Conservation (phyloP, 2,888 invertebrate species). For the Heliconius cydno region DNA sequence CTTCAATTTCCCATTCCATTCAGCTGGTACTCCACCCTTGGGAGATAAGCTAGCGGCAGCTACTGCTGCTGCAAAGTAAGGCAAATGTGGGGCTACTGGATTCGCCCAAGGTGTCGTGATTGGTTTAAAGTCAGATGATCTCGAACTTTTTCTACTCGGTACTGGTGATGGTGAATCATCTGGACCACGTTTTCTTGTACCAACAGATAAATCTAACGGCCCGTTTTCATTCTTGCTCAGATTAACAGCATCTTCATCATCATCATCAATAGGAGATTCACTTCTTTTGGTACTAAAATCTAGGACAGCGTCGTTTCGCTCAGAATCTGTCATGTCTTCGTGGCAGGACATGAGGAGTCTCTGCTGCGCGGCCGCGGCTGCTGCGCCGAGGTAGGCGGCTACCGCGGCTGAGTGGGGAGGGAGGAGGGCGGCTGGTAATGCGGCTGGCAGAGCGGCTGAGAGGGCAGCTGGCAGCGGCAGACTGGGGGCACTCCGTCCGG, state of each 20-base stretch:
- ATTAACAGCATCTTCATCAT: conserved; percentile 86
- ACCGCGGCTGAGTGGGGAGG: conserved; percentile 92
- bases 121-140: conserved; percentile 87
- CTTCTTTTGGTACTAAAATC: conserved; percentile 92
- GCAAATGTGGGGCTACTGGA: conserved; percentile 89
- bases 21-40: conserved; percentile 84
- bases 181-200: conserved; percentile 88
- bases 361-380: conserved; percentile 89
- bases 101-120: conserved; percentile 90
- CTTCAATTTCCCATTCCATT: conserved; percentile 93
- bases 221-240: conserved; percentile 88
- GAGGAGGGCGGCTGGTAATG: conserved; percentile 87
- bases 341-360: conserved; percentile 90
- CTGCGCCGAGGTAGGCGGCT: conserved; percentile 90
- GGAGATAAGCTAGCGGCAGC: conserved; percentile 90
- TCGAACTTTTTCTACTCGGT: conserved; percentile 85
- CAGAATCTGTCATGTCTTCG: conserved; percentile 86
- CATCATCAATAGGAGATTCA: conserved; percentile 77
- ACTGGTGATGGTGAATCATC: conserved; percentile 86
- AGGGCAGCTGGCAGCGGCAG: conserved; percentile 84
- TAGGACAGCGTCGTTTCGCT: conserved; percentile 86
- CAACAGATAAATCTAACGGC: conserved; percentile 91
- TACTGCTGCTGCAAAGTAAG: conserved; percentile 91
- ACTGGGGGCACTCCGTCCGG: conserved; percentile 84
- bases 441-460: conserved; percentile 86